Percentiles rank a stretch among this genome's conserved stretches.
phyloP scores from a whole-genome alignment of 2,113 vertebrate species.

The Sebastes fasciatus region DNA sequence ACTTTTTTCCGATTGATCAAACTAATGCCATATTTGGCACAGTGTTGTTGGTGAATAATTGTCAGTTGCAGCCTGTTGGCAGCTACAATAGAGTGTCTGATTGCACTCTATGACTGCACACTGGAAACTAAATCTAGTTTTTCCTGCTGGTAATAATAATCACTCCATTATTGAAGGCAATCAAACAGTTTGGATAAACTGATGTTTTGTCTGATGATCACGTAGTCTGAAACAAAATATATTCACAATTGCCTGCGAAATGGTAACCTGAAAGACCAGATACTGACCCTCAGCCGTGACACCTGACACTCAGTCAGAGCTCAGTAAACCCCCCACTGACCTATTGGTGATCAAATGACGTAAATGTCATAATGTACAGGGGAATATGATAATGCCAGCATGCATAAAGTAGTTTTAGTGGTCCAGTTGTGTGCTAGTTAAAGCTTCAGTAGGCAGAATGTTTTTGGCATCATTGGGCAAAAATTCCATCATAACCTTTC shows the following conservation, averaged over 20 bases:
- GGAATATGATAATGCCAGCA: neutral
- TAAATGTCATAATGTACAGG: conserved; percentile 14
- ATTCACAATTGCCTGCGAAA: neutral
- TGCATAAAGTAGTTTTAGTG: neutral
- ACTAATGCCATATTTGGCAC: neutral
- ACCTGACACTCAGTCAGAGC: conserved; percentile 16
- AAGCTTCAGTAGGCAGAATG: too few relatives aligned
- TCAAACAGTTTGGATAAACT: neutral
- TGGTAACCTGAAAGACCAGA: neutral
- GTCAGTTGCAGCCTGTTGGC: neutral
- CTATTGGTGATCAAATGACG: neutral
- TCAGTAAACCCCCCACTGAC: neutral
- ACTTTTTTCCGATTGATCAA: too few relatives aligned
- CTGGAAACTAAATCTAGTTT: neutral
- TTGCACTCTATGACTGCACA: neutral
- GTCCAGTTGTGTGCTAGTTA: neutral
- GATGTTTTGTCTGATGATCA: neutral
- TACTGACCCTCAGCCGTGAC: neutral
- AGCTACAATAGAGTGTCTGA: neutral
- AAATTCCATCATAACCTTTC: too few relatives aligned
- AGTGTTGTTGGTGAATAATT: neutral
- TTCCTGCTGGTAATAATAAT: neutral
- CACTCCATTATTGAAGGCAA: neutral
- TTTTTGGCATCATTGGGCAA: too few relatives aligned
- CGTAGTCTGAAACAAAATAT: neutral